Evolutionary conservation across 2,888 invertebrate species (phyloP).

Genomic region (Ochropacha duplaris): DNA sequence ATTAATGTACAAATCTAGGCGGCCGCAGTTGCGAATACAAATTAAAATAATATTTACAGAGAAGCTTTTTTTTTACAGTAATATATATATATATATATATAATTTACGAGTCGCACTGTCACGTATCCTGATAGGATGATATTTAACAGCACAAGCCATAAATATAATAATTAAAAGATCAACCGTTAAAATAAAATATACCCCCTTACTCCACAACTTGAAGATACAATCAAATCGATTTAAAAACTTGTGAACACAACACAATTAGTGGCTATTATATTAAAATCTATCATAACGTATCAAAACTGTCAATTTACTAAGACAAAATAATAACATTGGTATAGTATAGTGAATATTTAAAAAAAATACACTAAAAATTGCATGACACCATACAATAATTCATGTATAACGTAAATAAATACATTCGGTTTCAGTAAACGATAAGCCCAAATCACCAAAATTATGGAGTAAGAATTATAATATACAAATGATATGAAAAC

Average conservation of each 20-base stretch:
- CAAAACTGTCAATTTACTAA: constrained; percentile 46
- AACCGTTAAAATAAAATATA: constrained; percentile 43
- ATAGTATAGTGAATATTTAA: constrained; percentile 46
- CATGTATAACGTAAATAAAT: constrained; percentile 8
- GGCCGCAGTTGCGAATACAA: constrained; percentile 47
- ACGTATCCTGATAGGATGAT: constrained; percentile 12
- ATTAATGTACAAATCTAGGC: constrained; percentile 50
- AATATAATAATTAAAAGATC: constrained; percentile 31
- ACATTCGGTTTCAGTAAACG: constrained; percentile 26
- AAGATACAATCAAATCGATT: constrained; percentile 24
- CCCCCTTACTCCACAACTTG: constrained; percentile 56
- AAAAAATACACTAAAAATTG: constrained; percentile 49
- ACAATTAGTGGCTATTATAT: constrained; percentile 35
- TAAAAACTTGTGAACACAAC: constrained; percentile 22
- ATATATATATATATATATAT: constrained; percentile 33
- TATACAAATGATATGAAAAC: constrained; percentile 39
- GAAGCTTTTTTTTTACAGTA: constrained; percentile 49
- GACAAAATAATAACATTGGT: constrained; percentile 52
- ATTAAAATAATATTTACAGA: constrained; percentile 80
- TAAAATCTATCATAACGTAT: constrained; percentile 42
- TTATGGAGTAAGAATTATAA: constrained; percentile 46
- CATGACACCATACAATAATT: constrained; percentile 6
- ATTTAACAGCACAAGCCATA: constrained; percentile 44
- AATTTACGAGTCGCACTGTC: constrained; percentile 44
- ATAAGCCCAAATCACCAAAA: constrained; percentile 43